These are phyloP conservation scores for Romanogobio albipinnatus DNA, from an alignment of 2,113 vertebrate genomes.

Conservation along the genomic window DNA sequence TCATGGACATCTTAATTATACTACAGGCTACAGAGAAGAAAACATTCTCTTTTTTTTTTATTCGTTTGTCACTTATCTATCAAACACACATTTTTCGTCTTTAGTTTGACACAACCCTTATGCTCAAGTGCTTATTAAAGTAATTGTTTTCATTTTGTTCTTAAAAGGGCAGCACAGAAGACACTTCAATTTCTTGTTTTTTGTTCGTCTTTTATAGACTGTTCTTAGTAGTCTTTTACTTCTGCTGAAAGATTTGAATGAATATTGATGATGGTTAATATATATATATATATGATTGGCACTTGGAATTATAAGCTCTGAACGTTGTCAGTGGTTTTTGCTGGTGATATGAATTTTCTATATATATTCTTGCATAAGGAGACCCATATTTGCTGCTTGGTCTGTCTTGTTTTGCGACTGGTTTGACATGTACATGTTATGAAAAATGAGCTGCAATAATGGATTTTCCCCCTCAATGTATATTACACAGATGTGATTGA, in stretches of 20 bases:
- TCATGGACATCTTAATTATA: background rate
- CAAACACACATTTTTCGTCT: conserved; percentile 16
- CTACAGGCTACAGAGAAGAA: conserved; percentile 12
- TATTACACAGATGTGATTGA: background rate
- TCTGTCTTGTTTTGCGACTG: background rate
- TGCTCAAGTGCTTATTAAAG: conserved; percentile 3
- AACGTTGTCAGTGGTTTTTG: conserved; percentile 9
- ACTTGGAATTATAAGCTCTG: background rate
- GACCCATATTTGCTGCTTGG: conserved; percentile 12
- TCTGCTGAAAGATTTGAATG: background rate
- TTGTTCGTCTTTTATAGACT: background rate
- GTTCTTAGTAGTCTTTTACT: background rate
- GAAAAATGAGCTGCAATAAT: conserved; percentile 8
- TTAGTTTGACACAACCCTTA: background rate
- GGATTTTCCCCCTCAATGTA: background rate
- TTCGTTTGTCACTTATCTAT: conserved; percentile 32
- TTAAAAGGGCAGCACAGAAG: background rate
- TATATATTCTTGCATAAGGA: conserved; percentile 9
- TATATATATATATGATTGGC: background rate
- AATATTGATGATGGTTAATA: background rate
- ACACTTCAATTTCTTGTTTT: background rate
- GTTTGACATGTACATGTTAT: background rate
- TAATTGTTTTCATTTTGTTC: background rate
- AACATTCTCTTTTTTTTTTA: conserved; percentile 1
- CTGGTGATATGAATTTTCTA: background rate